Percentiles rank a stretch among this genome's conserved stretches.
These are phyloP conservation scores for Potamarius usumacintae DNA, from an alignment of 2,113 vertebrate species.

Conservation along the genomic window DNA sequence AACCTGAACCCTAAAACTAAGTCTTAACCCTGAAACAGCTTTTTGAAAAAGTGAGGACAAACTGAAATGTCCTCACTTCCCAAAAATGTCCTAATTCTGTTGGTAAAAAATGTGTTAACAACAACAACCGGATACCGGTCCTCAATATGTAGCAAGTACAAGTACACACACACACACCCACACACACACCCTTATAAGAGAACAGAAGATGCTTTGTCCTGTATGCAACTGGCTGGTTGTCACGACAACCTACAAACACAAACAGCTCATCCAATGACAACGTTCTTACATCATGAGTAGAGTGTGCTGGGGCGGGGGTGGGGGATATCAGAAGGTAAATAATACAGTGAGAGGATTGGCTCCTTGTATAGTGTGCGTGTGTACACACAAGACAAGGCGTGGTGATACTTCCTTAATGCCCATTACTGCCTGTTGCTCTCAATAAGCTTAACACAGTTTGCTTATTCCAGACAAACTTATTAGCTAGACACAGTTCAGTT, in stretches of 20 bases:
- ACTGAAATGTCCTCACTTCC: too few relatives aligned
- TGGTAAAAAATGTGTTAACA: too few relatives aligned
- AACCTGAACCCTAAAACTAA: too few relatives aligned
- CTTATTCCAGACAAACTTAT: not conserved
- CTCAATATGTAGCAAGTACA: not conserved
- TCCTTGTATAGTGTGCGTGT: slow-evolving; percentile 2
- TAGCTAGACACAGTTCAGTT: not conserved
- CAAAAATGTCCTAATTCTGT: too few relatives aligned
- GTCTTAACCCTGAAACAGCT: too few relatives aligned
- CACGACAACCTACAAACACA: slow-evolving; percentile 61
- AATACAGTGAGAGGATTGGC: slow-evolving; percentile 46
- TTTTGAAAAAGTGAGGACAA: too few relatives aligned
- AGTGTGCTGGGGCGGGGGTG: slow-evolving; percentile 43
- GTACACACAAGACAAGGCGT: slow-evolving; percentile 50
- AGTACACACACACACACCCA: slow-evolving; percentile 23
- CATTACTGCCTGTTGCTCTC: slow-evolving; percentile 6
- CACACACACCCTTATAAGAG: not conserved
- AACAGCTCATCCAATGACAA: slow-evolving; percentile 58
- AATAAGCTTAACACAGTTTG: not conserved
- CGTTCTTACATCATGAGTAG: slow-evolving; percentile 35
- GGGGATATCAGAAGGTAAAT: slow-evolving; percentile 30
- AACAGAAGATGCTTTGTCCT: slow-evolving; percentile 67
- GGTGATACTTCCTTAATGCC: slow-evolving; percentile 43
- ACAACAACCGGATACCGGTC: too few relatives aligned
- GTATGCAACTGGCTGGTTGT: slow-evolving; percentile 44